These are phyloP conservation scores for Spinus olivaceus DNA, from an alignment of 2,797 vertebrate species.

Conservation along the genomic window DNA sequence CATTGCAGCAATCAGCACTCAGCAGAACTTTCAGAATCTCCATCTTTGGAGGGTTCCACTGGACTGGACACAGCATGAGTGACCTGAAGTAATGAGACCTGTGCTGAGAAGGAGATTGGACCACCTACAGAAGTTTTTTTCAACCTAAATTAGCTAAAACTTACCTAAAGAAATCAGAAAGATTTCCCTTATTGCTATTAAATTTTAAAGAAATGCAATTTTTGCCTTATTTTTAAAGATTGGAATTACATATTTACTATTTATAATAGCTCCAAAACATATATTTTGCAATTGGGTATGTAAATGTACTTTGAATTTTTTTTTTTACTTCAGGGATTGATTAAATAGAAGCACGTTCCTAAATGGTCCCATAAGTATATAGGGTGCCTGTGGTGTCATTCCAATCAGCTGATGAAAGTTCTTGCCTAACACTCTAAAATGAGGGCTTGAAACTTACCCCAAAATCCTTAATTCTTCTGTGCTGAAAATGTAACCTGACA, in stretches of 20 bases:
- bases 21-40: not conserved
- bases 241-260: not conserved
- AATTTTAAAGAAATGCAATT: not conserved
- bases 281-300: not conserved
- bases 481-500: conserved; percentile 19
- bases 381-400: not conserved
- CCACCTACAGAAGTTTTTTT: not conserved
- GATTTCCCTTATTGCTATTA: not conserved
- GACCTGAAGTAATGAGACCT: not conserved
- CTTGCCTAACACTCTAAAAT: not conserved
- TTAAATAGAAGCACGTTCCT: not conserved
- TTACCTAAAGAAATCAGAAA: not conserved
- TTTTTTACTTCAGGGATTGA: not conserved
- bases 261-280: not conserved
- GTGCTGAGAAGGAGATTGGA: not conserved
- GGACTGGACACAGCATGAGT: accelerated
- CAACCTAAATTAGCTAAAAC: not conserved
- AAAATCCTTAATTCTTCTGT: not conserved
- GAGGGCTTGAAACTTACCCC: not conserved
- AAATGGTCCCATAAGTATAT: not conserved
- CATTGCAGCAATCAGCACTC: not conserved
- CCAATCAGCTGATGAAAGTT: not conserved
- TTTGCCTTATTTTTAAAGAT: not conserved
- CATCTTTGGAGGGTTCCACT: not conserved
- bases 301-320: not conserved